phyloP scores from a whole-genome alignment of 2,888 invertebrate genomes.

The Lacanobia wlatinum region DNA sequence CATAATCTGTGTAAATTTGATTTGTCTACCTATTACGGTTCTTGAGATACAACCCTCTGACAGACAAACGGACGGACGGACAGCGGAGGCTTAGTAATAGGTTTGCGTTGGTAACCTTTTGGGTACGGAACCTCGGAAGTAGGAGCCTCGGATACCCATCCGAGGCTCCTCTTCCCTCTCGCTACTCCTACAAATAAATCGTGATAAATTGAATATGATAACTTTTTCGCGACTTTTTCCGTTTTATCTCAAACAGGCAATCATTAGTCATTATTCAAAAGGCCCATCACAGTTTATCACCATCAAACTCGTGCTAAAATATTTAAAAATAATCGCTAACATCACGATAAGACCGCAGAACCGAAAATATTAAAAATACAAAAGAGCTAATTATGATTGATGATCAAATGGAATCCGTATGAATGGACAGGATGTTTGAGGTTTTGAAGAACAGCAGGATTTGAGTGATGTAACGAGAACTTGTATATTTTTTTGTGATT shows the following conservation, averaged over 20 bases:
- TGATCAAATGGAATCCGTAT: conserved; percentile 56
- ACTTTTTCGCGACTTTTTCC: not conserved
- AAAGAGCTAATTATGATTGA: conserved; percentile 62
- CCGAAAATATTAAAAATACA: conserved; percentile 46
- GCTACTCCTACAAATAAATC: no score
- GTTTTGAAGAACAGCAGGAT: conserved; percentile 18
- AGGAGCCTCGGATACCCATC: no score
- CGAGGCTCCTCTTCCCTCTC: no score
- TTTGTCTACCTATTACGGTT: no score
- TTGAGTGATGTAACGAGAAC: conserved; percentile 3
- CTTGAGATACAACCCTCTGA: no score
- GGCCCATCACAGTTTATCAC: conserved; percentile 14
- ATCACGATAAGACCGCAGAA: conserved; percentile 10
- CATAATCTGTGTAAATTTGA: no score
- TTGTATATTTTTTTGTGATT: not conserved
- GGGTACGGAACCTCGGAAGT: no score
- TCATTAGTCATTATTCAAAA: conserved; percentile 17
- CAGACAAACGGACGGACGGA: no score
- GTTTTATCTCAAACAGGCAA: not conserved
- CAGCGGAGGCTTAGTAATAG: no score
- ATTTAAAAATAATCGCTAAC: conserved; percentile 20
- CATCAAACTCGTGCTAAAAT: conserved; percentile 31
- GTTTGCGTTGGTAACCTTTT: no score
- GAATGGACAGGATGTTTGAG: conserved; percentile 52
- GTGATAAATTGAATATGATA: no score